Evolutionary conservation across 2,113 vertebrate species (phyloP), one percentile per base, ranked within the genome.

Genomic region (Eurypyga helias): DNA sequence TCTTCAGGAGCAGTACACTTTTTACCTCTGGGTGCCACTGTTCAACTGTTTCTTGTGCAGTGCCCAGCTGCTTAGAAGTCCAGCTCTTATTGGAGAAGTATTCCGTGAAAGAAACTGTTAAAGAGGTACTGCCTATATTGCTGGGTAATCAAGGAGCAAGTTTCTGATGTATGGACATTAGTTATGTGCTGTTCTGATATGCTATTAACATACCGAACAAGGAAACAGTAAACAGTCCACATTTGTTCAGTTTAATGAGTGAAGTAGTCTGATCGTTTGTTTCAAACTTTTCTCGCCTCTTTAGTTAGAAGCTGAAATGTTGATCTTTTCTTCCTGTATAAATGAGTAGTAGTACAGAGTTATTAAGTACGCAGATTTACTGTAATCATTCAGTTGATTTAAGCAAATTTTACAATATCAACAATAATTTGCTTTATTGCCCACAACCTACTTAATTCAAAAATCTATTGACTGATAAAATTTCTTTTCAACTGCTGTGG

Each of bases 21-120:
- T 96, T 94, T 92, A 96, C 98, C 98, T 98, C 98, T 98, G 97
- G 98, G 98, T 98, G 98, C 96, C 98, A 97, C 98, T 98, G 97
- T 98, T 98, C 98, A 97, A 97, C 98, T 98, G 94, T 96, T 98
- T 96, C 98, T 98, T 94, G 86, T 93, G 95, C 96, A 95, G 93
- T 85, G 94, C 88, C 91, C 92, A 89, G 96, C 87, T 89, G 18
- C 81, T 94, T 94, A 83, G 83, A 97, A 95, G 89, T 86, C 41
- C 55, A 60, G 72, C 81, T 96, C 79, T 96, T 97, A 90, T 2
- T 84, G 87, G 89, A 81, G 71, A 89, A 91, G 93, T 93, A 94
- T 89, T 96, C 65, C 60, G 87, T 94, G 80, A 92, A 97, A 97
- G 60, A 98, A 97, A 94, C 87, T 38, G 33, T 98, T 98, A 96